These are phyloP conservation scores for Vireo altiloquus DNA, from an alignment of 2,113 vertebrate genomes.

Conservation along the genomic window DNA sequence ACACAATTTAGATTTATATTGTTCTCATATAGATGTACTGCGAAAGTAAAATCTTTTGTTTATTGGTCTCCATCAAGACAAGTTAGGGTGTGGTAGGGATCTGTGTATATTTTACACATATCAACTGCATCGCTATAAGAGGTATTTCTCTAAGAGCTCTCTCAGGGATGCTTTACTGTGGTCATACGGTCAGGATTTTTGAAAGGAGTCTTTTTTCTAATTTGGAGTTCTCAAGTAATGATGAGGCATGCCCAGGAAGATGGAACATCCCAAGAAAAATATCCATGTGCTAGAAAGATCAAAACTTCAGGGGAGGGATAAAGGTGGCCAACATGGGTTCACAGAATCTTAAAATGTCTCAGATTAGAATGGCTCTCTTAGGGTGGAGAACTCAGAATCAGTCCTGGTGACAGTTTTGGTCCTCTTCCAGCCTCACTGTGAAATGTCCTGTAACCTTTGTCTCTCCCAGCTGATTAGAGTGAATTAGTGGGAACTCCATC, in stretches of 20 bases:
- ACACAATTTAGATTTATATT: background rate
- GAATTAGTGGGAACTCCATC: background rate
- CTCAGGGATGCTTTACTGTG: background rate
- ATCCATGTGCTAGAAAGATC: fast-evolving
- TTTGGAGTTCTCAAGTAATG: background rate
- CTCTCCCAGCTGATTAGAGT: background rate
- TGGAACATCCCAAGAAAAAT: background rate
- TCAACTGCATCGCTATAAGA: background rate
- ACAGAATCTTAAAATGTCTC: background rate
- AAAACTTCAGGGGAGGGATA: background rate
- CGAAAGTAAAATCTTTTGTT: background rate
- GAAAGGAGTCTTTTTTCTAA: background rate
- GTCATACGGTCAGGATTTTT: background rate
- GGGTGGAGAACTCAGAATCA: background rate
- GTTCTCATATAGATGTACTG: background rate
- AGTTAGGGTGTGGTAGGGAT: background rate
- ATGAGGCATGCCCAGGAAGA: background rate
- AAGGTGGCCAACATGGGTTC: background rate
- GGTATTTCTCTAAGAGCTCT: background rate
- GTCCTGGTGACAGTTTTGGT: background rate
- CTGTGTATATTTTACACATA: background rate
- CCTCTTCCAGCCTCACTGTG: background rate
- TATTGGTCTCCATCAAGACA: background rate
- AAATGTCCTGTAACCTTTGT: background rate
- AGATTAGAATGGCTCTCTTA: background rate